These are phyloP conservation scores for Carduelis carduelis DNA, from an alignment of 2,797 vertebrate genomes.

Conservation along the genomic window DNA sequence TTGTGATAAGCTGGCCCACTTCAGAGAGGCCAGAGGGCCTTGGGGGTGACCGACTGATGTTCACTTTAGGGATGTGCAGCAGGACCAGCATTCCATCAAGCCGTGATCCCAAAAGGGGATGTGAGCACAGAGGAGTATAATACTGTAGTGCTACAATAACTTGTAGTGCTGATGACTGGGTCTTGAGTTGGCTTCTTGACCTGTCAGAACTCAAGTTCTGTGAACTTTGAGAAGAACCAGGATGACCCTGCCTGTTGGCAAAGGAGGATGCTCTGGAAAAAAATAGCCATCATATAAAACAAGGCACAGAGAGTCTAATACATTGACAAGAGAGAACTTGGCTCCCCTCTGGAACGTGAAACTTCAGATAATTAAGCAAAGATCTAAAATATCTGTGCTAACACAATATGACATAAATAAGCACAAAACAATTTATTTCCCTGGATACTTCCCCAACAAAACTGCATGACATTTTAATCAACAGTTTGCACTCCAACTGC, in stretches of 20 bases:
- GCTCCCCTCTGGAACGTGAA: background rate
- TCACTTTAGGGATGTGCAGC: background rate
- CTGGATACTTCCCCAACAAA: background rate
- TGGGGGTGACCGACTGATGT: rapidly evolving
- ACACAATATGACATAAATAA: background rate
- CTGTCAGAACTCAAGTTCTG: background rate
- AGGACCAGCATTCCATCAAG: background rate
- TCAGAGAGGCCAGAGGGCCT: background rate
- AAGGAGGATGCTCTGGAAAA: background rate
- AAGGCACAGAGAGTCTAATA: background rate
- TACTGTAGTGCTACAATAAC: background rate
- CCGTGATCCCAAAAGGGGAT: background rate
- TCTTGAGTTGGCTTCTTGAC: background rate
- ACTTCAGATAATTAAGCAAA: background rate
- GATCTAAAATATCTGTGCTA: background rate
- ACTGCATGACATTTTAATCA: background rate
- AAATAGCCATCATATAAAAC: background rate
- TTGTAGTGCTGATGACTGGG: background rate
- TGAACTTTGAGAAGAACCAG: background rate
- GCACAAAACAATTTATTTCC: background rate
- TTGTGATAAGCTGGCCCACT: background rate
- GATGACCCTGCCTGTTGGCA: background rate
- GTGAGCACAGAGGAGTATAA: rapidly evolving
- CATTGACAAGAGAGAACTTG: background rate
- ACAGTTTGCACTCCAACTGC: background rate